These are phyloP conservation scores for Mylabris phalerata DNA, from an alignment of 1,140 invertebrate genomes.

Conservation along the genomic window DNA sequence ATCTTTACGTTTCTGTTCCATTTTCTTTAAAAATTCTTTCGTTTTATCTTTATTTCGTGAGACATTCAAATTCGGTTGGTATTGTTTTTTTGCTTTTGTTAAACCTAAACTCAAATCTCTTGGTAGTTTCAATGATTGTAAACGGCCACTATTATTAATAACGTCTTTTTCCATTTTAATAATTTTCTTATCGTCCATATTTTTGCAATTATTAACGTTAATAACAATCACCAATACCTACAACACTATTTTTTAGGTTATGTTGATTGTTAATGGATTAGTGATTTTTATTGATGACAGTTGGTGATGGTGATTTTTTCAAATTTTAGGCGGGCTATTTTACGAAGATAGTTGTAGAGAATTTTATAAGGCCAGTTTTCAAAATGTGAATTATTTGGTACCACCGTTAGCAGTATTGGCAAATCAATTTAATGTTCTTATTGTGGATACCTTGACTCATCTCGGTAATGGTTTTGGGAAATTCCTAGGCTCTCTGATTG, in stretches of 20 bases:
- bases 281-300: not conserved
- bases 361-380: constrained; percentile 15
- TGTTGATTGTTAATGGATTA: not conserved
- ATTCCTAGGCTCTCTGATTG: constrained; percentile 7
- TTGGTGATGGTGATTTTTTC: not conserved
- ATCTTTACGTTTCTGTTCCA: constrained; percentile 15
- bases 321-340: constrained; percentile 2
- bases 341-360: constrained; percentile 17
- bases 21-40: constrained; percentile 25
- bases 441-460: constrained; percentile 16
- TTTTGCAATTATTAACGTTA: not conserved
- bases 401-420: constrained; percentile 23
- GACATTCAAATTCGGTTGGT: constrained; percentile 33
- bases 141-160: not conserved
- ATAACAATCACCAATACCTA: not conserved
- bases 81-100: constrained; percentile 32
- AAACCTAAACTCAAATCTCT: constrained; percentile 34
- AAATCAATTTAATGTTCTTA: constrained; percentile 18
- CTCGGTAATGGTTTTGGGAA: constrained; percentile 22
- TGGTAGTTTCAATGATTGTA: constrained; percentile 30
- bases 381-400: constrained; percentile 19
- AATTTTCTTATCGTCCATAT: constrained; percentile 8
- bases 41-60: constrained; percentile 30
- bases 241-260: not conserved
- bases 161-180: constrained; percentile 6